Conservation (phyloP, 2,797 vertebrate species). For the Stomatorhinus walkeri region DNA sequence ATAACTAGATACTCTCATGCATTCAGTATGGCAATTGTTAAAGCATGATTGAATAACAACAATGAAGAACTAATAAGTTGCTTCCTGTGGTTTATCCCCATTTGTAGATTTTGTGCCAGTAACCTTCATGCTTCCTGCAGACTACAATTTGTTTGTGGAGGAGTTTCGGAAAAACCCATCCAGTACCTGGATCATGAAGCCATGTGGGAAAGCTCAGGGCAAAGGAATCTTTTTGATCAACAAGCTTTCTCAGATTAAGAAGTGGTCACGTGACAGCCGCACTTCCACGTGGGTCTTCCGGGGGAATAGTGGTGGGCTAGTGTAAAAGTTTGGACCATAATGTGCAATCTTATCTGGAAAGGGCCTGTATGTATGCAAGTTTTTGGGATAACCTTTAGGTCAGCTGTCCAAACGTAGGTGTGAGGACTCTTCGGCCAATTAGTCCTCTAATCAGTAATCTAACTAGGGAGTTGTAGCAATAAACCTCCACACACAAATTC, state of each 20-base stretch:
- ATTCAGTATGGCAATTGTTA: not conserved
- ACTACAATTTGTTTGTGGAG: constrained; percentile 97
- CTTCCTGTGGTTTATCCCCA: not conserved
- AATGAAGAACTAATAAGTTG: not conserved
- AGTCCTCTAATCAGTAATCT: not conserved
- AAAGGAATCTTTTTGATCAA: constrained; percentile 99
- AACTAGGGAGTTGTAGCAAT: not conserved
- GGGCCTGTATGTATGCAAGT: not conserved
- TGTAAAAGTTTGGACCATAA: not conserved
- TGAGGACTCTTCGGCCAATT: not conserved
- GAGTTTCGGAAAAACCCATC: constrained; percentile 94
- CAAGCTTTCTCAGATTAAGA: constrained; percentile 97
- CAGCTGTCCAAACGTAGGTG: not conserved
- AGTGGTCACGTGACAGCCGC: constrained; percentile 96
- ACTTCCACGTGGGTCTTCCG: constrained; percentile 77
- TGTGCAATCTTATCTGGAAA: not conserved
- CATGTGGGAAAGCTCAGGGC: constrained; percentile 95
- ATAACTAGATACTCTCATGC: not conserved
- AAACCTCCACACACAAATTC: not conserved
- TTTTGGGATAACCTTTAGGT: not conserved
- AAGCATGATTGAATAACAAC: not conserved
- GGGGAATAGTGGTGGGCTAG: not conserved
- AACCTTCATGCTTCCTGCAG: constrained; percentile 94
- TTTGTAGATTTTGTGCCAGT: constrained; percentile 88
- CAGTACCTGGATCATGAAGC: constrained; percentile 99